Base-by-base conservation (phyloP, 2,113 vertebrate species). In the Siniperca knerii region DNA sequence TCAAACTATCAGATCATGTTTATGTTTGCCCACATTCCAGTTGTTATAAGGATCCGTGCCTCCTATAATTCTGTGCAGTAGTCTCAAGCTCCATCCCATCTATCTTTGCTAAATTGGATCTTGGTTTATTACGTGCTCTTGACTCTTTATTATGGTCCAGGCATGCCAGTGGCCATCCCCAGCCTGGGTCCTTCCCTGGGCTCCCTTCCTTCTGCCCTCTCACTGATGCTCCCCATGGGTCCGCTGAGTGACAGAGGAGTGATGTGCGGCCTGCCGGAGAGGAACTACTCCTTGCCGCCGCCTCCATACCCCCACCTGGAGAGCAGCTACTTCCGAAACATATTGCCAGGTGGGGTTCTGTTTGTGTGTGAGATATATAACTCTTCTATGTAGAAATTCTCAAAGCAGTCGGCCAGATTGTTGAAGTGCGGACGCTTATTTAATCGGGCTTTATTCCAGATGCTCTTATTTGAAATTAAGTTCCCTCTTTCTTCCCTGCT, bases 221-320 rank as follows among this genome's bases (percentile, higher is more conserved):
- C 98, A 50, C 96, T 99, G 85, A 99, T 99, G 98, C 96, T 99
- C 89, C 98, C 98, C 61, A 99, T 99, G 98, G 98, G 98, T 88
- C 95, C 94, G 0, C 96, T 99, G 90, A 97, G 97, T 20, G 98
- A 99, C 93, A 96, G 98, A 92, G 97, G 98, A 61, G 97, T 99
- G 85, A 99, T 99, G 98, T 99, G 98, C 87, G 97, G 98, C 91
- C 93, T 99, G 79, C 98, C 98, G 3, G 98, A 99, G 87, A 97
- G 98, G 91, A 99, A 99, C 93, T 99, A 99, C 86, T 96, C 97
- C 65, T 92, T 99, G 90, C 98, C 98, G 37, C 98, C 98, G 2
- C 98, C 98, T 55, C 98, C 98, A 0, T 99, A 99, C 94, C 97
- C 98, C 23, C 98, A 99, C 92, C 94, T 99, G 92, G 98, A 99